phyloP scores from a whole-genome alignment of 2,888 invertebrate species.

The Drosophila monieri region DNA sequence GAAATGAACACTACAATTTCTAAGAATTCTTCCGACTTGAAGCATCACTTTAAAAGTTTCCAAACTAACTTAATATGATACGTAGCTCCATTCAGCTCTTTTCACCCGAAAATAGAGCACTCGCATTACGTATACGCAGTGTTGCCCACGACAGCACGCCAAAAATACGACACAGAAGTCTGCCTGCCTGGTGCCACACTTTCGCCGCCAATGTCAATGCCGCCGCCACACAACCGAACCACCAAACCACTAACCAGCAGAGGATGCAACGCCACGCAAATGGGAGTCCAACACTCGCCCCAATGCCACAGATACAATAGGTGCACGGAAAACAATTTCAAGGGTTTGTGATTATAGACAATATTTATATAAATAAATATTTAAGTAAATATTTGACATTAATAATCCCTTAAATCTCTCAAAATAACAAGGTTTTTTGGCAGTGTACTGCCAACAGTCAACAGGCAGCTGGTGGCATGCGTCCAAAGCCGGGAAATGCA shows the following conservation, averaged over 20 bases:
- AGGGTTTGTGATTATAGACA: too few relatives aligned
- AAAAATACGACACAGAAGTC: conserved; percentile 57
- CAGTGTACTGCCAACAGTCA: conserved; percentile 19
- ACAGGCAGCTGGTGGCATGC: conserved; percentile 50
- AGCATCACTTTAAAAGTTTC: conserved; percentile 8
- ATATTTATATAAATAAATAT: too few relatives aligned
- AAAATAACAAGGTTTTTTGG: not conserved
- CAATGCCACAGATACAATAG: conserved; percentile 69
- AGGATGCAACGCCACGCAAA: conserved; percentile 59
- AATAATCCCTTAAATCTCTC: too few relatives aligned
- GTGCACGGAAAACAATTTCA: conserved; percentile 5
- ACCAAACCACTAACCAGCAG: conserved; percentile 16
- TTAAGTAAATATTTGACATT: too few relatives aligned
- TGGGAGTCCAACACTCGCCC: conserved; percentile 56
- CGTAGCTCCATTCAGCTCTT: not conserved
- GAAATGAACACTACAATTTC: not conserved
- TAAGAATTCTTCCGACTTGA: conserved; percentile 4
- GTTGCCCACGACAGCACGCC: conserved; percentile 50
- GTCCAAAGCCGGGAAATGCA: conserved; percentile 38
- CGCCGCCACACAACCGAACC: conserved; percentile 43
- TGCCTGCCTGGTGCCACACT: conserved; percentile 71
- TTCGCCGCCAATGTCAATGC: conserved; percentile 74
- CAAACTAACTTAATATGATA: conserved; percentile 1
- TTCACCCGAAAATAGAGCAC: conserved; percentile 43
- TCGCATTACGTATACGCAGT: conserved; percentile 67